Conservation (phyloP, 2,797 vertebrate genomes). For the Premnoplex brunnescens region DNA sequence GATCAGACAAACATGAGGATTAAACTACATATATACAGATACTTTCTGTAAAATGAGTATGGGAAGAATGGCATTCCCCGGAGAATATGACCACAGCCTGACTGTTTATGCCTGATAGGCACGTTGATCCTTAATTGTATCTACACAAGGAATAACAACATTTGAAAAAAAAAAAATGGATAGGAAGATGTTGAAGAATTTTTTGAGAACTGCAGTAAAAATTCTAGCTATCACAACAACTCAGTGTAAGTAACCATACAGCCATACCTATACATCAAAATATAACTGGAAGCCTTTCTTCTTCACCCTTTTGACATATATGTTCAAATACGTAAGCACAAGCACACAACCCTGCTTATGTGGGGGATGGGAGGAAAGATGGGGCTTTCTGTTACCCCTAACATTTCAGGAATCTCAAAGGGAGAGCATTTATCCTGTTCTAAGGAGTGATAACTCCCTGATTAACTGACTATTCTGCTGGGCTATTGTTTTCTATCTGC, state of each 20-base stretch:
- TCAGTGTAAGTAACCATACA: neutral
- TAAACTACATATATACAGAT: neutral
- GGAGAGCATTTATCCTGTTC: neutral
- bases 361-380: neutral
- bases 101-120: slow-evolving; percentile 46
- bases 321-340: neutral
- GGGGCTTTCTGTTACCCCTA: neutral
- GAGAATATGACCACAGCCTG: slow-evolving; percentile 13
- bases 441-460: neutral
- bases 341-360: neutral
- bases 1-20: slow-evolving; percentile 1
- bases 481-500: neutral
- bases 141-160: neutral
- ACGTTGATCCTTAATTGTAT: slow-evolving; percentile 40
- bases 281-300: neutral
- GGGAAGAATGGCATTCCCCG: neutral
- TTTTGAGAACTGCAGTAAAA: neutral
- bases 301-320: neutral
- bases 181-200: slow-evolving; percentile 18
- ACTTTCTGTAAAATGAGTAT: neutral
- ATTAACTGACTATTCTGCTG: neutral
- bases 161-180: neutral
- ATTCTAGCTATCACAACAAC: neutral
- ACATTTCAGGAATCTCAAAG: neutral
- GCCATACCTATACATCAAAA: neutral